These are phyloP conservation scores for Babylonia areolata DNA, from an alignment of 1,140 invertebrate species.

Conservation along the genomic window DNA sequence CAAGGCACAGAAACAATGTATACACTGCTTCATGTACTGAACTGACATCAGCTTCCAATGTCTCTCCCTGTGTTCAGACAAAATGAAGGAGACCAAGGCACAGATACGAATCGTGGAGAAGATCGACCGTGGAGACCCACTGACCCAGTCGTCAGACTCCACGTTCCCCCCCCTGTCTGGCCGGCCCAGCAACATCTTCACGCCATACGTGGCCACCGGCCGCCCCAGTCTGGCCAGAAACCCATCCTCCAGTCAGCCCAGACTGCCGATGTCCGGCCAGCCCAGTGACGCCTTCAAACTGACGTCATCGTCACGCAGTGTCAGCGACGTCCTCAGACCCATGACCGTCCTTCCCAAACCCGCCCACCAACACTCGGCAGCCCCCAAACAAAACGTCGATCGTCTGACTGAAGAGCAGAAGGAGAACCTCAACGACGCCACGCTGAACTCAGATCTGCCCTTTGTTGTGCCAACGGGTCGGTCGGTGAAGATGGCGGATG, in stretches of 20 bases:
- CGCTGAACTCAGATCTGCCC: not conserved
- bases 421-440: slow-evolving; percentile 16
- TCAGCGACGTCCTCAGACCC: slow-evolving; percentile 1
- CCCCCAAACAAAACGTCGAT: not conserved
- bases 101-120: slow-evolving; percentile 30
- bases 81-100: not conserved
- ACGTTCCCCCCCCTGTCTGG: not conserved
- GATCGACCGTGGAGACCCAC: slow-evolving; percentile 21
- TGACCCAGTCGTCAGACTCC: not conserved
- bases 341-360: not conserved
- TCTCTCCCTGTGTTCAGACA: slow-evolving; percentile 19
- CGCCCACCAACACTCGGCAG: not conserved
- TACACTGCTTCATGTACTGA: no score
- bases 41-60: no score
- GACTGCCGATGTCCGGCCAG: not conserved
- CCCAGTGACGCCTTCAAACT: not conserved
- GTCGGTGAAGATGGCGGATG: slow-evolving; percentile 18
- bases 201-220: no score
- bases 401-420: not conserved
- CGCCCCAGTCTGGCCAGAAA: no score
- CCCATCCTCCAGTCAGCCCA: no score
- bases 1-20: no score
- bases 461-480: not conserved
- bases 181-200: slow-evolving; percentile 1
- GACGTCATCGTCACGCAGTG: not conserved